Base-by-base conservation (phyloP, 2,888 invertebrate species). In the Arenicola marina region DNA sequence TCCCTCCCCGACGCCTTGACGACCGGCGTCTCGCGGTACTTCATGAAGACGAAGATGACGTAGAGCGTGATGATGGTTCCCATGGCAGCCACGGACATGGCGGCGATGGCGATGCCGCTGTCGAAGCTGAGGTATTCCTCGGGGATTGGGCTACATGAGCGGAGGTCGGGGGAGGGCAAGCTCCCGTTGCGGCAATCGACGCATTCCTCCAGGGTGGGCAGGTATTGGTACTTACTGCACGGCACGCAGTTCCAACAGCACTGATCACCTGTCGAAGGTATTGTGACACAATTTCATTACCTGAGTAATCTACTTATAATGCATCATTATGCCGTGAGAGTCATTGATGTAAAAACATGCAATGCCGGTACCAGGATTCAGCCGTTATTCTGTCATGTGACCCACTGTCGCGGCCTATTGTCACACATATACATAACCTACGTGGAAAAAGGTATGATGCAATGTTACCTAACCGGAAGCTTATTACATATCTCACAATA, bases 61-160 rank as follows among this genome's bases (percentile, higher is more conserved):
- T 77, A 78, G 2, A 70, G 46, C 0, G 84, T 83, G 1, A 77
- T 66, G n/a, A 77, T 51, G 51, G 84, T 78, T 18, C 86, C 86
- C 0, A 82, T 62, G 0, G 78, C 72, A 2, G 85, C 76, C 59
- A 84, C 82, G 11, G 91, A 88, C 92, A 95, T 93, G 15, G 95
- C 95, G 0, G 92, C 94, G 65, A 95, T 93, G 2, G 95, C 95
- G 90, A 94, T 93, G 54, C 91, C 91, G 68, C 93, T 92, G 79
- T 74, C 77, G 65, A 78, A 80, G 55, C 15, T 90, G 89, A 85
- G 77, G 66, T 83, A 83, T 24, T 75, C 74, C 84, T 93, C 92
- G 1, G 77, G 75, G 29, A 80, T 79, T 43, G 68, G 58, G 4
- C 71, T 64, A 62, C 84, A 83, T 2, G 63, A 28, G 72, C 89